Percentiles rank a stretch among this genome's conserved stretches.
These are phyloP conservation scores for Eilema sororculum DNA, from an alignment of 2,888 invertebrate species.

Conservation along the genomic window DNA sequence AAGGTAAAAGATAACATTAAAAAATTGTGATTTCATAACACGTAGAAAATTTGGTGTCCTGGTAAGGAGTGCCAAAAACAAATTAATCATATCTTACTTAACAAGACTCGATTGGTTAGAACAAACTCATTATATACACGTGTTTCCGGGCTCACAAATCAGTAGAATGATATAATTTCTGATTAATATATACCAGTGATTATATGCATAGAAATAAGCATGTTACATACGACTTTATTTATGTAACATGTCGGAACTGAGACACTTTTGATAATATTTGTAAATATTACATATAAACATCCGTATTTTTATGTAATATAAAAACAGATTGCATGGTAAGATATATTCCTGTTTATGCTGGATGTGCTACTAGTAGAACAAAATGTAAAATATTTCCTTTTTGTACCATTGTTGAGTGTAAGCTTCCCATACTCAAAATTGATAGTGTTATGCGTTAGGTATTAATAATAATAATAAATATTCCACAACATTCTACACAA, in stretches of 20 bases:
- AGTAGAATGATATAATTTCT: background rate
- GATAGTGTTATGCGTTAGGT: too few species aligned
- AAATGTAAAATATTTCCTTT: too few species aligned
- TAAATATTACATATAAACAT: constrained; percentile 18
- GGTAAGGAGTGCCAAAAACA: background rate
- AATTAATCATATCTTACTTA: background rate
- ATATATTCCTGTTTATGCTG: too few species aligned
- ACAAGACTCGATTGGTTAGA: background rate
- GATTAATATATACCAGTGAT: background rate
- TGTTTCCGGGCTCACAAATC: constrained; percentile 16
- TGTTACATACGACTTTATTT: constrained; percentile 12
- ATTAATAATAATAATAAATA: too few species aligned
- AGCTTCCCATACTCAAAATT: too few species aligned
- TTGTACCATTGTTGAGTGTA: too few species aligned
- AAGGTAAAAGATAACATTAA: too few species aligned
- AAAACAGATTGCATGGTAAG: background rate
- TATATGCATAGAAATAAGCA: constrained; percentile 18
- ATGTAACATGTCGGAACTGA: constrained; percentile 24
- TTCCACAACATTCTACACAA: too few species aligned
- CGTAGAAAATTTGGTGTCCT: background rate
- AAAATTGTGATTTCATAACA: background rate
- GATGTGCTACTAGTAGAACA: too few species aligned
- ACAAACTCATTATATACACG: background rate
- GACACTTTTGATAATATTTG: constrained; percentile 24
- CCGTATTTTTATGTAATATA: constrained; percentile 19